These are phyloP conservation scores for Mythimna loreyi DNA, from an alignment of 2,888 invertebrate species.

Conservation along the genomic window DNA sequence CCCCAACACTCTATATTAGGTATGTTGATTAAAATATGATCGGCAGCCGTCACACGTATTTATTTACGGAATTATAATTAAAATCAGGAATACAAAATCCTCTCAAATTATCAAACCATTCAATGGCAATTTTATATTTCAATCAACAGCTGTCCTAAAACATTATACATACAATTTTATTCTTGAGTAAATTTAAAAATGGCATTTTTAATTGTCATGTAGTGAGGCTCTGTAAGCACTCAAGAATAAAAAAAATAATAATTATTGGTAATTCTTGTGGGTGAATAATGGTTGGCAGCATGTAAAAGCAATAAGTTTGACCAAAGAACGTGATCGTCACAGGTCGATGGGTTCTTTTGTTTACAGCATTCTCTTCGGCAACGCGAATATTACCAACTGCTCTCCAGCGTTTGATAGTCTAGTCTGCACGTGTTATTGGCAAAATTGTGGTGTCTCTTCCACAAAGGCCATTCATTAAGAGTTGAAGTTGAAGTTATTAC, in stretches of 20 bases:
- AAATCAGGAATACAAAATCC: too few species aligned
- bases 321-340: background rate
- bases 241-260: background rate
- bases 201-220: conserved; percentile 9
- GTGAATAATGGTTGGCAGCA: background rate
- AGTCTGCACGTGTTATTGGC: too few species aligned
- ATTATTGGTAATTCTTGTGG: background rate
- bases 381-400: background rate
- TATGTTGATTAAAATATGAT: too few species aligned
- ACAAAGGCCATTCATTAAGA: too few species aligned
- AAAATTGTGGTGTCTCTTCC: too few species aligned
- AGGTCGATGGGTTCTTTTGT: background rate
- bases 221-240: background rate
- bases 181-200: conserved; percentile 1
- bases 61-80: too few species aligned
- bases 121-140: too few species aligned
- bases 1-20: too few species aligned
- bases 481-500: too few species aligned
- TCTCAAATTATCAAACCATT: too few species aligned
- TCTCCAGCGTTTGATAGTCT: too few species aligned
- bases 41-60: too few species aligned
- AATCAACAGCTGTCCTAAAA: background rate
- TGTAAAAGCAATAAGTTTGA: background rate
- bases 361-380: conserved; percentile 6
- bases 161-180: background rate